Evolutionary conservation across 1,140 invertebrate genomes (phyloP).

Genomic region (Drosophila willistoni): DNA sequence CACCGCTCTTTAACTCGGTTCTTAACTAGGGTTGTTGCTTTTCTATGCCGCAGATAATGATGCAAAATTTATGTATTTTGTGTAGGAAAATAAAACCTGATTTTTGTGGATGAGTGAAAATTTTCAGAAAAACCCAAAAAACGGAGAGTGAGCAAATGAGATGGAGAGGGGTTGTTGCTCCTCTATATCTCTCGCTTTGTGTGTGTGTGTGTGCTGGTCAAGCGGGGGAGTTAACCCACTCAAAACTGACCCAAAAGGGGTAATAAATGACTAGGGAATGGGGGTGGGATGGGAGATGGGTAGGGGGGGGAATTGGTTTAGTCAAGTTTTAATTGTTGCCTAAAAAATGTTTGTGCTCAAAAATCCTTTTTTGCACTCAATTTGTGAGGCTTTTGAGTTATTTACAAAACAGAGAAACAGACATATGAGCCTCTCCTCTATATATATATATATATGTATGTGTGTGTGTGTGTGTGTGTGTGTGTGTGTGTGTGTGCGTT

Average conservation of each 20-base stretch:
- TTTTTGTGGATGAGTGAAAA: constrained; percentile 75
- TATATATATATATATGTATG: background rate
- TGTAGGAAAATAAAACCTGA: constrained; percentile 82
- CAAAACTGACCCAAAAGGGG: constrained; percentile 27
- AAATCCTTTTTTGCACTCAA: constrained; percentile 30
- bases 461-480: constrained; percentile 13
- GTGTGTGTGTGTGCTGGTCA: constrained; percentile 7
- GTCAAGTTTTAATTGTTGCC: constrained; percentile 73
- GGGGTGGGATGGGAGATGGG: background rate
- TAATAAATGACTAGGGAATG: background rate
- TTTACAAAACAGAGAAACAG: constrained; percentile 46
- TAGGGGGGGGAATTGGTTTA: background rate
- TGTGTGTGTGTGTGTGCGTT: constrained; percentile 25
- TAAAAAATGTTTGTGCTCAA: constrained; percentile 63
- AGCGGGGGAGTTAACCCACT: constrained; percentile 10
- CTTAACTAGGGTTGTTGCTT: constrained; percentile 31
- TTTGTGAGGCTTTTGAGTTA: constrained; percentile 59
- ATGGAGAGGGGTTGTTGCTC: background rate
- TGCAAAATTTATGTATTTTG: constrained; percentile 83
- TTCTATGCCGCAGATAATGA: constrained; percentile 64
- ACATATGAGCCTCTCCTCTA: constrained; percentile 8
- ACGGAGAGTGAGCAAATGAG: background rate
- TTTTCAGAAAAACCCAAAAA: constrained; percentile 12
- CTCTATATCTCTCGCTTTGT: background rate
- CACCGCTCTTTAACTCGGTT: background rate